A percentile compares a stretch with the other conserved stretches of the same genome.
phyloP scores from a whole-genome alignment of 2,888 invertebrate genomes.

The Pristionchus entomophagus region DNA sequence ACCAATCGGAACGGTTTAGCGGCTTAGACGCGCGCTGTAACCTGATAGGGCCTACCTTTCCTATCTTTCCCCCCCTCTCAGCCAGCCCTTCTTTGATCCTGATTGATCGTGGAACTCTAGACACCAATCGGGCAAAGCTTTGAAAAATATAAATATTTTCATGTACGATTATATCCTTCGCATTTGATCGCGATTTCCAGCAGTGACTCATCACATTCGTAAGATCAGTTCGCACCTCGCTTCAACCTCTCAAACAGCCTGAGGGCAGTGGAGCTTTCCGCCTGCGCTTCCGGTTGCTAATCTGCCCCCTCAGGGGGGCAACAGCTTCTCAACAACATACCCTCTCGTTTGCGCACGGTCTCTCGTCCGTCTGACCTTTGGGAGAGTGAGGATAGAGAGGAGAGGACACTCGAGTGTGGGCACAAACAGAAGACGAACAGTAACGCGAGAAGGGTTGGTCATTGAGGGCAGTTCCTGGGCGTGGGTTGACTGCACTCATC shows the following conservation, averaged over 20 bases:
- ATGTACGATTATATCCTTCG: too few species aligned
- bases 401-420: neutral
- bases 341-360: neutral
- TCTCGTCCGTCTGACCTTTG: neutral
- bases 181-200: too few species aligned
- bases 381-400: neutral
- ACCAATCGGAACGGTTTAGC: slow-evolving; percentile 1
- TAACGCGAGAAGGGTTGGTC: slow-evolving; percentile 21
- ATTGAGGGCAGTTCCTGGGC: neutral
- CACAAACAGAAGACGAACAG: neutral
- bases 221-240: too few species aligned
- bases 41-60: neutral
- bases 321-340: neutral
- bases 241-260: neutral
- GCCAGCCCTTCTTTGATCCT: slow-evolving; percentile 20
- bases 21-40: neutral
- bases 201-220: too few species aligned
- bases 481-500: too few species aligned
- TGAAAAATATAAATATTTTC: too few species aligned
- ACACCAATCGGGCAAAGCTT: too few species aligned
- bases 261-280: neutral
- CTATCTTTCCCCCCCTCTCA: neutral
- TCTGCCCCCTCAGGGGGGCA: slow-evolving; percentile 16
- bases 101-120: neutral
- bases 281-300: slow-evolving; percentile 1